phyloP scores from a whole-genome alignment of 2,113 vertebrate genomes.

The Gallinago jamesoni region DNA sequence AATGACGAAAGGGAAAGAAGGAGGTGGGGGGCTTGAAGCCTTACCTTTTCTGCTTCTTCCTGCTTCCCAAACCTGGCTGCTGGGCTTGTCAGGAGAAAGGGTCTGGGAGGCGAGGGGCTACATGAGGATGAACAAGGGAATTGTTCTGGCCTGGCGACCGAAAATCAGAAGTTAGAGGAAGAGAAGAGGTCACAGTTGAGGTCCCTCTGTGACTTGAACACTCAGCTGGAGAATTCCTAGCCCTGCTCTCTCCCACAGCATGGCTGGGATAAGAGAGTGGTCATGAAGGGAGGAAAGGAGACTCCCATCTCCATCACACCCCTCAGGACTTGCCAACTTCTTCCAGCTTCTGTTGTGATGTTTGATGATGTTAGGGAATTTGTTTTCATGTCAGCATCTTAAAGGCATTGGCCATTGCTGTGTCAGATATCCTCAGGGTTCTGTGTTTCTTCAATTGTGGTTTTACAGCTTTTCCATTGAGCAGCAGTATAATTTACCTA shows the following conservation, averaged over 20 bases:
- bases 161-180: not conserved
- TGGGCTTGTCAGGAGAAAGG: not conserved
- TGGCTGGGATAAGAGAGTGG: not conserved
- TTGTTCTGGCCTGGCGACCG: not conserved
- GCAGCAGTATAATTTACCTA: not conserved
- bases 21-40: not conserved
- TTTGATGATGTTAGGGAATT: accelerated
- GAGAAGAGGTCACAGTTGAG: not conserved
- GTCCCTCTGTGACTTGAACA: not conserved
- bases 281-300: not conserved
- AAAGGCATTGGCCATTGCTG: not conserved
- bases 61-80: not conserved
- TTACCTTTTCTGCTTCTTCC: not conserved
- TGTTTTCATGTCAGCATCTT: accelerated
- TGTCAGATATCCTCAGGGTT: not conserved
- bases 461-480: not conserved
- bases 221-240: not conserved
- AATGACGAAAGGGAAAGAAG: not conserved
- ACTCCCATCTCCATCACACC: not conserved
- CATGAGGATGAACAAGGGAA: not conserved
- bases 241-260: not conserved
- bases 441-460: not conserved
- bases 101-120: not conserved
- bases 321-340: not conserved
- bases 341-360: not conserved